phyloP scores from a whole-genome alignment of 2,888 invertebrate species.

The Tubulanus polymorphus region DNA sequence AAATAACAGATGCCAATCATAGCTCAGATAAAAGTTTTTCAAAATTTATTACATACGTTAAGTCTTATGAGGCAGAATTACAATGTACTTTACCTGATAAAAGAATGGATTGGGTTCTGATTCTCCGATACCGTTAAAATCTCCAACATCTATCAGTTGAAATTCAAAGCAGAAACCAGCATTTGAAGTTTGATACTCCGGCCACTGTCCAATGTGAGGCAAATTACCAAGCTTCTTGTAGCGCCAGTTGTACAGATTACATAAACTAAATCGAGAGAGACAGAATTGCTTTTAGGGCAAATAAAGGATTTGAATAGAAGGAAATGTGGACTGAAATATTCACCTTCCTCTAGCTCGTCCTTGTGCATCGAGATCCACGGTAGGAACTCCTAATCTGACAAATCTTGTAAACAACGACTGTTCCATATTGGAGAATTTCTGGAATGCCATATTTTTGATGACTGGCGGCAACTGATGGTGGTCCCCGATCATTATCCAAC shows the following conservation, averaged over 20 bases:
- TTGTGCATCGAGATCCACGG: conserved; percentile 95
- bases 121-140: conserved; percentile 95
- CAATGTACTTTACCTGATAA: conserved; percentile 87
- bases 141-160: conserved; percentile 92
- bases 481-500: conserved; percentile 99
- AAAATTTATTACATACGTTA: too few species aligned
- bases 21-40: too few species aligned
- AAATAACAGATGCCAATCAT: too few species aligned
- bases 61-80: too few species aligned
- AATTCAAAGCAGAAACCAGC: conserved; percentile 89
- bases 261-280: conserved; percentile 64
- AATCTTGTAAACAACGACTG: conserved; percentile 96
- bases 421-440: conserved; percentile 99
- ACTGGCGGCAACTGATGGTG: conserved; percentile 99
- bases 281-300: not conserved
- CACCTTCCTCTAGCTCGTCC: conserved; percentile 64
- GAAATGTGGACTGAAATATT: not conserved
- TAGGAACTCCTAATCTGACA: conserved; percentile 93
- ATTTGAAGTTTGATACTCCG: conserved; percentile 86
- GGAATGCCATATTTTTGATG: conserved; percentile 99
- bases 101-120: conserved; percentile 97
- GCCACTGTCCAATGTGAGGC: conserved; percentile 75
- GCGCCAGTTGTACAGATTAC: conserved; percentile 91
- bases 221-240: conserved; percentile 94
- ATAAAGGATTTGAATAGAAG: not conserved